A percentile compares a stretch with the other conserved stretches of the same genome.
phyloP scores from a whole-genome alignment of 2,113 vertebrate species.

The Lophura nycthemera region DNA sequence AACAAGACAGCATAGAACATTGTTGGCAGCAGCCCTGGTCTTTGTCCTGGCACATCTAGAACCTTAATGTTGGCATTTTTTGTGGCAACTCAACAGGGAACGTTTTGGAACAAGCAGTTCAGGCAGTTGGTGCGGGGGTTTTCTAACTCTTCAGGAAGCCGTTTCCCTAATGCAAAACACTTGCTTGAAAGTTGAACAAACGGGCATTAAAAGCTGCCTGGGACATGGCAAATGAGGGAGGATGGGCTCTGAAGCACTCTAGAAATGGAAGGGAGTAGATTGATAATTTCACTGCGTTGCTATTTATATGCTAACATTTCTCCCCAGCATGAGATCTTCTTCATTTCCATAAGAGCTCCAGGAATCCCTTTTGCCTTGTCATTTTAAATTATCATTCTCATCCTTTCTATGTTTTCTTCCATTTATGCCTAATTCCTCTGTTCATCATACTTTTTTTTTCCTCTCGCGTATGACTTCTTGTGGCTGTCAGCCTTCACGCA shows the following conservation, averaged over 20 bases:
- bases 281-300: constrained; percentile 25
- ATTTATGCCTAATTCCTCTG: constrained; percentile 45
- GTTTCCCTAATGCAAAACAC: not conserved
- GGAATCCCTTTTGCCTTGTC: constrained; percentile 37
- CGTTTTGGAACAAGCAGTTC: not conserved
- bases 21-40: not conserved
- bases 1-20: not conserved
- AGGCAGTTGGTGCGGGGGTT: not conserved
- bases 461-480: not conserved
- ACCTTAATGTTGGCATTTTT: not conserved
- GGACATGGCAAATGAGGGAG: not conserved
- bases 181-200: not conserved
- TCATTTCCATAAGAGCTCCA: constrained; percentile 51
- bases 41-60: not conserved
- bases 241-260: not conserved
- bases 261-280: not conserved
- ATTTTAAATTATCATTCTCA: constrained; percentile 14
- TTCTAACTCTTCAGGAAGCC: not conserved
- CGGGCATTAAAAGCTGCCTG: not conserved
- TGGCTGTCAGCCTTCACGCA: not conserved
- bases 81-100: not conserved
- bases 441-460: not conserved
- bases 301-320: constrained; percentile 10
- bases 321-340: constrained; percentile 24
- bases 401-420: constrained; percentile 12